phyloP scores from a whole-genome alignment of 2,797 vertebrate genomes.

The Prunella strophiata region DNA sequence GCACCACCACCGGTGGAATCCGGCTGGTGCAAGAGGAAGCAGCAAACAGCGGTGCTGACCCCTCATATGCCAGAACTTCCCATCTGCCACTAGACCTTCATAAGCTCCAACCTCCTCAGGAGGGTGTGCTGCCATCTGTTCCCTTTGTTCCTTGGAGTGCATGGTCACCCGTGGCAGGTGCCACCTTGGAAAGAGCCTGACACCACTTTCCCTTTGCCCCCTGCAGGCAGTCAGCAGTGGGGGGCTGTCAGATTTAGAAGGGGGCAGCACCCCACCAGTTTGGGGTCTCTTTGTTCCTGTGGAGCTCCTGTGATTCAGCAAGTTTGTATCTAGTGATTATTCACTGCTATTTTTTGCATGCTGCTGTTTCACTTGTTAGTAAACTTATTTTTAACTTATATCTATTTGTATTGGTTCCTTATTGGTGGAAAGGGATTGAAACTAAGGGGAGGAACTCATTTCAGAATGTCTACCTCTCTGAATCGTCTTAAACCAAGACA shows the following conservation, averaged over 20 bases:
- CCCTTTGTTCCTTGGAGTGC: not conserved
- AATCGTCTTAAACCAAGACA: not conserved
- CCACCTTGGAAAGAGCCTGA: not conserved
- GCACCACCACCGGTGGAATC: accelerated
- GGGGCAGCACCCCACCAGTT: no score
- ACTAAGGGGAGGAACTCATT: not conserved
- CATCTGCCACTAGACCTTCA: not conserved
- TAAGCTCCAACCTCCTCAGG: no score
- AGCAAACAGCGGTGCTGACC: accelerated
- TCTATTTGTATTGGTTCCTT: not conserved
- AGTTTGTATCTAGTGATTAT: not conserved
- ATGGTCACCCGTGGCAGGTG: not conserved
- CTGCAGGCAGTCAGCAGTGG: not conserved
- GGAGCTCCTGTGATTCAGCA: not conserved
- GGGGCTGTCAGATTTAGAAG: not conserved
- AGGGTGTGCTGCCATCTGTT: not conserved
- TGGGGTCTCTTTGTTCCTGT: not conserved
- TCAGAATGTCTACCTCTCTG: not conserved
- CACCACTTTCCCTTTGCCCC: not conserved
- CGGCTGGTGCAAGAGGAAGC: accelerated
- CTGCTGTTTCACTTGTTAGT: not conserved
- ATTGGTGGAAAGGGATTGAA: not conserved
- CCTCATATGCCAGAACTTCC: not conserved
- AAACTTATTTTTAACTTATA: not conserved
- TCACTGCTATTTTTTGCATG: not conserved